phyloP scores from a whole-genome alignment of 2,888 invertebrate genomes.

The Apamea sordens region DNA sequence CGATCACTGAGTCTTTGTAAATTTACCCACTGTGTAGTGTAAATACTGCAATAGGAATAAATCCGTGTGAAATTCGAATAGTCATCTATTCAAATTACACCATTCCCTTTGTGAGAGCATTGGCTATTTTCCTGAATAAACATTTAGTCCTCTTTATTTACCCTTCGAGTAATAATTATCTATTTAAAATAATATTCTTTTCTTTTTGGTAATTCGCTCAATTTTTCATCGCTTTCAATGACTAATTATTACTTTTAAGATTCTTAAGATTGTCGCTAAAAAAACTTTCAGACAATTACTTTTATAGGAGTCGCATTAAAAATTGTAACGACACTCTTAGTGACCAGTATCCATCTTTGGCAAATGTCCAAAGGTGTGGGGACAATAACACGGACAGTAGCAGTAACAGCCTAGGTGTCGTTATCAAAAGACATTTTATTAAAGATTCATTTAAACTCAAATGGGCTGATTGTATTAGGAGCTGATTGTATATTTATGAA shows the following conservation, averaged over 20 bases:
- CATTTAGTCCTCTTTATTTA: not conserved
- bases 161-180: not conserved
- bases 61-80: constrained; percentile 2
- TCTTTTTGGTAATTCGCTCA: not conserved
- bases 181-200: too few species aligned
- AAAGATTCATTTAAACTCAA: not conserved
- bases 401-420: too few species aligned
- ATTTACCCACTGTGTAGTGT: not conserved
- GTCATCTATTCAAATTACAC: not conserved
- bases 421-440: not conserved
- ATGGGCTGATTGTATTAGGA: not conserved
- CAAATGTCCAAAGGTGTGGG: not conserved
- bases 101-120: not conserved
- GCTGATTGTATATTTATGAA: not conserved
- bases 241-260: too few species aligned
- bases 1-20: constrained; percentile 1
- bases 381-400: too few species aligned
- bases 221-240: not conserved
- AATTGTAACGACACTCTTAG: too few species aligned
- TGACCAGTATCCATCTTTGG: constrained; percentile 19
- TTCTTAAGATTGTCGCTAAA: too few species aligned
- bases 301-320: too few species aligned
- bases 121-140: not conserved
- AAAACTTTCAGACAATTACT: too few species aligned
- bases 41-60: not conserved